Evolutionary conservation across 2,113 vertebrate genomes (phyloP).

Genomic region (Lepisosteus oculatus): DNA sequence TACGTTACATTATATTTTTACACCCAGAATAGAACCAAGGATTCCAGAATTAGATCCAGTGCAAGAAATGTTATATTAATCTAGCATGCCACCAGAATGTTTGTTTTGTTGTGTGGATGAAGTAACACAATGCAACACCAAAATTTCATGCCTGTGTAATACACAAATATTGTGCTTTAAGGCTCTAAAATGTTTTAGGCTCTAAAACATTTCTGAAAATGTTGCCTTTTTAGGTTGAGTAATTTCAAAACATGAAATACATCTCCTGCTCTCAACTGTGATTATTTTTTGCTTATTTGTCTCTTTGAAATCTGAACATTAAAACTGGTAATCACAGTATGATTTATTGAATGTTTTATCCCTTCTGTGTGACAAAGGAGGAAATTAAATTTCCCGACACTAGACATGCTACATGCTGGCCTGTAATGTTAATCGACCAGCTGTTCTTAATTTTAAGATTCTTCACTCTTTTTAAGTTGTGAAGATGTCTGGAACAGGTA

Average conservation of each 20-base stretch:
- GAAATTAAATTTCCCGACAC: slow-evolving; percentile 69
- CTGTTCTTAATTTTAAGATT: slow-evolving; percentile 65
- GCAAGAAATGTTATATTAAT: not conserved
- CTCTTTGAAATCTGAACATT: not conserved
- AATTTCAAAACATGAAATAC: no score
- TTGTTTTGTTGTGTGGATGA: not conserved
- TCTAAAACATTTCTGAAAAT: not conserved
- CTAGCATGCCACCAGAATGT: not conserved
- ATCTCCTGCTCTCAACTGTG: not conserved
- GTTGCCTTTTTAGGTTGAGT: no score
- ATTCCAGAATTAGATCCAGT: not conserved
- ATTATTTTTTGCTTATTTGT: slow-evolving; percentile 1
- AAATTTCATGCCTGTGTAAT: not conserved
- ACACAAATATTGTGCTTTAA: not conserved
- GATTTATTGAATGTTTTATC: slow-evolving; percentile 65
- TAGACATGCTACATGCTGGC: slow-evolving; percentile 45
- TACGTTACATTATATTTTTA: not conserved
- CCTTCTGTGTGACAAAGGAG: slow-evolving; percentile 56
- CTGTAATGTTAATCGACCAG: slow-evolving; percentile 62
- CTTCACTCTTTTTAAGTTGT: slow-evolving; percentile 51
- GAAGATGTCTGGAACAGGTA: slow-evolving; percentile 53
- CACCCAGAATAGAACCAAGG: not conserved
- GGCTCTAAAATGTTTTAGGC: not conserved
- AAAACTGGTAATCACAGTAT: slow-evolving; percentile 34
- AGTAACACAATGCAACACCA: no score